A percentile compares a stretch with the other conserved stretches of the same genome.
These are phyloP conservation scores for Ostrea denselamellosa DNA, from an alignment of 1,140 invertebrate genomes.

Conservation along the genomic window DNA sequence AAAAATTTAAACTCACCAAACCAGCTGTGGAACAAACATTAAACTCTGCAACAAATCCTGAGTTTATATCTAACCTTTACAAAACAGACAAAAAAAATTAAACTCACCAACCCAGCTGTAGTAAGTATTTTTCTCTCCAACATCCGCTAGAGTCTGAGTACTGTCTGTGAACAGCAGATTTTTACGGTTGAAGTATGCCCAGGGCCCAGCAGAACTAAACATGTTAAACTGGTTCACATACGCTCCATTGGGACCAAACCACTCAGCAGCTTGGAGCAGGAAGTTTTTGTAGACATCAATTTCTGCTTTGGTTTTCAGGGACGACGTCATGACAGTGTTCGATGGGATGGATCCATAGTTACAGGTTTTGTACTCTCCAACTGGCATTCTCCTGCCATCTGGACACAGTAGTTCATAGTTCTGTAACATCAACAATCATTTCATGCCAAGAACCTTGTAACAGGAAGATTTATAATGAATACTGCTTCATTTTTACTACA, in stretches of 20 bases:
- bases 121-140: slow-evolving; percentile 70
- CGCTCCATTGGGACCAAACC: slow-evolving; percentile 64
- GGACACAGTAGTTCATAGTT: slow-evolving; percentile 92
- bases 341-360: slow-evolving; percentile 87
- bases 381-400: slow-evolving; percentile 82
- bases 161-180: slow-evolving; percentile 77
- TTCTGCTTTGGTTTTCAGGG: slow-evolving; percentile 57
- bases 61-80: no score
- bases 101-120: slow-evolving; percentile 77
- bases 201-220: slow-evolving; percentile 61
- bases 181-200: slow-evolving; percentile 58
- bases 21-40: no score
- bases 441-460: neutral
- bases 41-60: no score
- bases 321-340: slow-evolving; percentile 84
- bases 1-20: no score
- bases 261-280: slow-evolving; percentile 58
- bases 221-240: slow-evolving; percentile 62
- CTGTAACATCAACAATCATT: slow-evolving; percentile 60
- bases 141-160: slow-evolving; percentile 71
- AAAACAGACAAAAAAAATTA: no score
- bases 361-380: slow-evolving; percentile 74
- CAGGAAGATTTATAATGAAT: no score
- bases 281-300: slow-evolving; percentile 69
- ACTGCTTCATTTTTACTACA: no score